Conservation (phyloP, 2,797 vertebrate species). For the Poeciliopsis gracilis region DNA sequence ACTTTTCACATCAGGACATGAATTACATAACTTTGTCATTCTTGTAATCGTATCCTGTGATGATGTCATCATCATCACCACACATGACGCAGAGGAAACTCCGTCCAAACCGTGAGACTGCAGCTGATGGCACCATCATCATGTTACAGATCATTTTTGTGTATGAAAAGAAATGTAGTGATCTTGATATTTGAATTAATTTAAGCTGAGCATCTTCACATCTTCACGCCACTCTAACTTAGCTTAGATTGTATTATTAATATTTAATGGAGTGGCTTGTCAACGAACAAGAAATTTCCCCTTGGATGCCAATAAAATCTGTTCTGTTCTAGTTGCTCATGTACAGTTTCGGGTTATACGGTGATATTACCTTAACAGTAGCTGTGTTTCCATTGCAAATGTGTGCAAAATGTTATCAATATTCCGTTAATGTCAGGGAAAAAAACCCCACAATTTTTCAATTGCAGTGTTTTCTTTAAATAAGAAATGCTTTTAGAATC, state of each 20-base stretch:
- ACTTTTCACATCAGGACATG: neutral
- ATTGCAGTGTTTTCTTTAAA: no score
- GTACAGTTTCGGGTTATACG: neutral
- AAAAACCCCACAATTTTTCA: no score
- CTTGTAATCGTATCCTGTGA: neutral
- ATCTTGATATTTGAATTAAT: neutral
- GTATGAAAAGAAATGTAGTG: neutral
- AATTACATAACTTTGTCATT: neutral
- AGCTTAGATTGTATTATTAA: no score
- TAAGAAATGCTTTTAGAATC: no score
- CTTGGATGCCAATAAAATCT: no score
- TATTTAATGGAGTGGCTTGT: no score
- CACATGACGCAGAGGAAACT: neutral
- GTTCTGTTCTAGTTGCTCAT: no score
- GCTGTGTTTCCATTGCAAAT: no score
- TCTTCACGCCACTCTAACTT: neutral
- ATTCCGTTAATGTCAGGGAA: no score
- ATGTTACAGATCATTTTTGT: neutral
- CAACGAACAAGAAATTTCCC: no score
- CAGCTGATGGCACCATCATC: neutral
- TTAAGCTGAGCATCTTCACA: neutral
- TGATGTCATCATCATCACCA: constrained; percentile 12
- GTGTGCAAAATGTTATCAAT: no score
- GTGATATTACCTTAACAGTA: neutral
- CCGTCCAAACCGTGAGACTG: neutral